These are phyloP conservation scores for Glyphotaelius pellucidus DNA, from an alignment of 2,888 invertebrate species.

Conservation along the genomic window DNA sequence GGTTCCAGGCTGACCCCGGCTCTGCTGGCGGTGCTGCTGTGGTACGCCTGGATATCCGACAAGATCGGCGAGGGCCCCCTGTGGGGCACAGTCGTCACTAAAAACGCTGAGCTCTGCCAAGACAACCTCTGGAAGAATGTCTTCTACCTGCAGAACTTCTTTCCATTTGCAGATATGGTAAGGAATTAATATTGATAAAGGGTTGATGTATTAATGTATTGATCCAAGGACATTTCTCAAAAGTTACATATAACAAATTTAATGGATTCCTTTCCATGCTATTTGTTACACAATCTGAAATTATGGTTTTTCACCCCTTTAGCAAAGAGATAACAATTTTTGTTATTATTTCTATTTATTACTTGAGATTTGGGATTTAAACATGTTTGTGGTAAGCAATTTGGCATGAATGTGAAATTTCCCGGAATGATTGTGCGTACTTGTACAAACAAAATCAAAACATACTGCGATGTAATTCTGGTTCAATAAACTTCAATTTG, in stretches of 20 bases:
- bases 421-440: no score
- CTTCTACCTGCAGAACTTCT: constrained; percentile 83
- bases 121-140: constrained; percentile 83
- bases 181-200: constrained; percentile 65
- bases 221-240: no score
- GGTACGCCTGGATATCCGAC: constrained; percentile 83
- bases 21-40: constrained; percentile 79
- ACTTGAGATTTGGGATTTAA: no score
- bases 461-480: no score
- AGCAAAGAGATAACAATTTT: no score
- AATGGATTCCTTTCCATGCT: not conserved
- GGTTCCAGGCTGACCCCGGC: constrained; percentile 80
- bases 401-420: no score
- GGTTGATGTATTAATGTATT: no score
- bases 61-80: constrained; percentile 81
- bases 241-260: not conserved
- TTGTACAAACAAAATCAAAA: no score
- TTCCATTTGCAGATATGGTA: constrained; percentile 84
- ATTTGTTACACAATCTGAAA: not conserved
- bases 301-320: not conserved
- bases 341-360: no score
- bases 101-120: constrained; percentile 81
- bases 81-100: constrained; percentile 81
- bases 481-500: no score
- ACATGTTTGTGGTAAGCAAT: no score